Evolutionary conservation across 2,113 vertebrate species (phyloP).

Genomic region (pig (Sus scrofa)): DNA sequence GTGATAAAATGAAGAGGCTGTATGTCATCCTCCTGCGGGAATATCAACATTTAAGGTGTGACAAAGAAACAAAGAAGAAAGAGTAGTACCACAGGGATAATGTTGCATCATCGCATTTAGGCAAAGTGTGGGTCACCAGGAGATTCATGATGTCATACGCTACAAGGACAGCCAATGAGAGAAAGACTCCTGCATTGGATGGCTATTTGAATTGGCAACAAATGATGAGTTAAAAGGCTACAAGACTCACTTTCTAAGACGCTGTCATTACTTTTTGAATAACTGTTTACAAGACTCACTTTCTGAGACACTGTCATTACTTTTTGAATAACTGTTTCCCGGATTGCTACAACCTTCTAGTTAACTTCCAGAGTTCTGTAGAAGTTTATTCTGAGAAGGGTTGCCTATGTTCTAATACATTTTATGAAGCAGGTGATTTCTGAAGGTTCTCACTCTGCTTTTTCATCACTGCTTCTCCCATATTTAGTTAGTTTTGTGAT

Average conservation of each 20-base stretch:
- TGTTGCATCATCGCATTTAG: background rate
- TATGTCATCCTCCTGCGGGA: background rate
- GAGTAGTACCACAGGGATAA: background rate
- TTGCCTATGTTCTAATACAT: background rate
- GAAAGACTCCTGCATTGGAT: fast-evolving
- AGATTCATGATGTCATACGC: fast-evolving
- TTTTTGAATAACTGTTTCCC: background rate
- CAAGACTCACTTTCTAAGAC: background rate
- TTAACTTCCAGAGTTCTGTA: background rate
- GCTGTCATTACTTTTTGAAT: background rate
- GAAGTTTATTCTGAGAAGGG: background rate
- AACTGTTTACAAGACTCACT: background rate
- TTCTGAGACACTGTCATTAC: background rate
- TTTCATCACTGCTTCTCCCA: background rate
- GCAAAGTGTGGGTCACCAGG: background rate
- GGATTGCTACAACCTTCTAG: background rate
- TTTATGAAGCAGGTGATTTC: background rate
- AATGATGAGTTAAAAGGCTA: background rate
- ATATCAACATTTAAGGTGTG: background rate
- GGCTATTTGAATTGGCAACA: background rate
- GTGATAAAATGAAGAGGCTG: background rate
- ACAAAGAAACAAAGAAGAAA: background rate
- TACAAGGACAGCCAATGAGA: background rate
- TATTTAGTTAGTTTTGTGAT: too few species aligned
- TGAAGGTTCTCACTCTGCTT: background rate